Percentiles rank a stretch among this genome's conserved stretches.
phyloP scores from a whole-genome alignment of 2,113 vertebrate species.

The Antechinus stuartii region DNA sequence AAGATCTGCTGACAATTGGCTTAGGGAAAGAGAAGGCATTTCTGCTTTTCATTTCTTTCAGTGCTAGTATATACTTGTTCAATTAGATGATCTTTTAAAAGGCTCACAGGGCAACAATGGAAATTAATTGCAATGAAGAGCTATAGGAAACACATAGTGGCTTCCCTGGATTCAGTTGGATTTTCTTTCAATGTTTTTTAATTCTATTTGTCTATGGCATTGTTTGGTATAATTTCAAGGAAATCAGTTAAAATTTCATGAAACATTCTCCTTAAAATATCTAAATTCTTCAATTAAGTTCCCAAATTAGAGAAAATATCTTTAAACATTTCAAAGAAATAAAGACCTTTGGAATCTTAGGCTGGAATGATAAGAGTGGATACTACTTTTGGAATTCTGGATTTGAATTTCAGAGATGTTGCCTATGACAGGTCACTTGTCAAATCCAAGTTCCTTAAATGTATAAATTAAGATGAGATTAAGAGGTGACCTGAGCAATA shows the following conservation, averaged over 20 bases:
- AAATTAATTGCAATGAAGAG: neutral
- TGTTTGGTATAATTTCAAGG: neutral
- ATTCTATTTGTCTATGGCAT: neutral
- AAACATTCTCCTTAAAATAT: neutral
- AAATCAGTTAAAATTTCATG: neutral
- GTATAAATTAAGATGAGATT: neutral
- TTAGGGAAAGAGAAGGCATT: neutral
- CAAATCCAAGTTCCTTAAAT: neutral
- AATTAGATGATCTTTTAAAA: neutral
- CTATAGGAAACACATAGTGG: neutral
- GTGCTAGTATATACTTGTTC: neutral
- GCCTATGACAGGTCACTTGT: neutral
- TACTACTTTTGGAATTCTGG: neutral
- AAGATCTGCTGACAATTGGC: neutral
- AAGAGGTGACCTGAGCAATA: neutral
- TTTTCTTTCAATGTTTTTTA: neutral
- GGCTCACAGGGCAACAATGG: neutral
- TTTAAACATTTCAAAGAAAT: neutral
- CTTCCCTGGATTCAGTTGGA: neutral
- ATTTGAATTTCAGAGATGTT: neutral
- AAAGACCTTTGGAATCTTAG: neutral
- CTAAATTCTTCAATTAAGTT: neutral
- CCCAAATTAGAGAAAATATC: neutral
- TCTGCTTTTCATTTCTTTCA: neutral
- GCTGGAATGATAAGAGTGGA: neutral